Conservation (phyloP, 1,140 invertebrate genomes). For the Diabrotica undecimpunctata region DNA sequence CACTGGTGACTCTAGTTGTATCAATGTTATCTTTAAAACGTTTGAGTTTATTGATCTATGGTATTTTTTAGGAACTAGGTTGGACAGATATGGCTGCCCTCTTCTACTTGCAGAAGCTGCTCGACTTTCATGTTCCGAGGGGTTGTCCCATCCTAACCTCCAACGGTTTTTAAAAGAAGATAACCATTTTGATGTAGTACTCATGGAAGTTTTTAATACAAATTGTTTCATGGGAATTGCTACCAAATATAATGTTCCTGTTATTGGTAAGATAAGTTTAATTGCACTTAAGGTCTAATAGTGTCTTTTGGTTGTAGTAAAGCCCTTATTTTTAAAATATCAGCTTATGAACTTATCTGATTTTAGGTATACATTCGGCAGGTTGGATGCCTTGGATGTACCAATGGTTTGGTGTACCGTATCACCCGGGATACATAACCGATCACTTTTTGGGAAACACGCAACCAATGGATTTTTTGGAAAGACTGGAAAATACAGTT, state of each 20-base stretch:
- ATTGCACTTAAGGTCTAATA: too few relatives aligned
- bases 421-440: slow-evolving; percentile 56
- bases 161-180: slow-evolving; percentile 38
- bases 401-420: slow-evolving; percentile 55
- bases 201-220: slow-evolving; percentile 66
- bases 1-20: too few relatives aligned
- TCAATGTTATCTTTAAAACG: too few relatives aligned
- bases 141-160: slow-evolving; percentile 21
- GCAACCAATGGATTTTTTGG: slow-evolving; percentile 53
- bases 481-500: slow-evolving; percentile 50
- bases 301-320: too few relatives aligned
- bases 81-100: not conserved
- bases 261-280: slow-evolving; percentile 48
- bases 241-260: slow-evolving; percentile 59
- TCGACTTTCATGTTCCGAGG: slow-evolving; percentile 18
- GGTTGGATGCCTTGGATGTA: slow-evolving; percentile 59
- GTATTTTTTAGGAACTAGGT: slow-evolving; percentile 2
- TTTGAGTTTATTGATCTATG: not conserved
- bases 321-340: too few relatives aligned
- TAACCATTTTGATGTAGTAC: slow-evolving; percentile 57
- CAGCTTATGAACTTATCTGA: too few relatives aligned
- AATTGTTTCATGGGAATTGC: slow-evolving; percentile 64
- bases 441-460: slow-evolving; percentile 53
- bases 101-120: slow-evolving; percentile 18
- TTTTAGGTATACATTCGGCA: slow-evolving; percentile 47